Conservation (phyloP, 2,888 invertebrate genomes). For the Plebejus anna region DNA sequence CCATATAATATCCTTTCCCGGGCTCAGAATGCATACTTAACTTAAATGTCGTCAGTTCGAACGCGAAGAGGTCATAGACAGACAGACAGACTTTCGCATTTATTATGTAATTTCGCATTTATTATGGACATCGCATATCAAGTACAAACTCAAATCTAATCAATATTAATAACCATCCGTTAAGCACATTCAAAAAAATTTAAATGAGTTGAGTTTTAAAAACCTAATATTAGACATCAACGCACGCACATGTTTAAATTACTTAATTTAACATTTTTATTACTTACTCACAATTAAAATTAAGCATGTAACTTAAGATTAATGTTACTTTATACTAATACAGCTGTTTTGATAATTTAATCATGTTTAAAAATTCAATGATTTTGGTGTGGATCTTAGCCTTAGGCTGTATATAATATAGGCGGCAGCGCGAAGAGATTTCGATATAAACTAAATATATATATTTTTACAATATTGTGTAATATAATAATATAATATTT, state of each 20-base stretch:
- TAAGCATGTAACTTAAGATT: background rate
- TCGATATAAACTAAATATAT: no score
- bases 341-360: background rate
- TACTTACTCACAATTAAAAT: background rate
- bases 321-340: background rate
- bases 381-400: background rate
- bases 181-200: background rate
- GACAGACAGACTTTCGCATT: no score
- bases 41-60: no score
- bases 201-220: background rate
- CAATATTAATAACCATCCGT: background rate
- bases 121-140: background rate
- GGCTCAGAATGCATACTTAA: no score
- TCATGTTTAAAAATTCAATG: background rate
- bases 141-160: background rate
- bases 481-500: no score
- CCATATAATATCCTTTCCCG: no score
- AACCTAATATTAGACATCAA: slow-evolving; percentile 22
- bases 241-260: slow-evolving; percentile 8
- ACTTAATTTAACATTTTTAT: background rate
- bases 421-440: no score
- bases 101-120: no score
- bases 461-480: no score
- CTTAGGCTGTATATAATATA: no score
- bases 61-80: no score